Base-by-base conservation (phyloP, 2,888 invertebrate genomes). In the Drosophila anceps region DNA sequence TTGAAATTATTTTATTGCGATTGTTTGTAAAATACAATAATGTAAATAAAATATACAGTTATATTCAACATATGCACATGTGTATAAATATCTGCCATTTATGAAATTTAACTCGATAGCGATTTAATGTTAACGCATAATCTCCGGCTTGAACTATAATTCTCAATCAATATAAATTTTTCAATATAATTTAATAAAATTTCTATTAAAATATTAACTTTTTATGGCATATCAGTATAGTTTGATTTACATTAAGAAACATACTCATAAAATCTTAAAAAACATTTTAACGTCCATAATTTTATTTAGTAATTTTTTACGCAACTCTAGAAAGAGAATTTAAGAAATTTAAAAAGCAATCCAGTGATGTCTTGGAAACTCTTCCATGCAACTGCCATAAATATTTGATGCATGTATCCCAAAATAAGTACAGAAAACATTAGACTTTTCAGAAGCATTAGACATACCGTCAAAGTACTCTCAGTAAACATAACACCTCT, bases 1-100 rank as follows among this genome's bases (percentile, higher is more conserved):
- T 88, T 83, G 81, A 84, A 61, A 50, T 50, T 4, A 31, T 50
- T 31, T 50, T 12, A 31, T 4, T 18, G 29, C 18, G n/a, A 31
- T 31, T 50, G 48, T 50, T 18, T 50, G 18, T 31, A 31, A 50
- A 31, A 50, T 50, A 18, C 48, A 18, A 50, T 50, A 50, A 50
- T n/a, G n/a, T n/a, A 29, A 48, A 48, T 48, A 48, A 48, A n/a
- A n/a, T 50, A 9, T 29, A 12, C 29, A 29, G 3, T 50, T 18
- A 18, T 29, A 46, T 46, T 27, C 46, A 27, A 24, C 18, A 4
- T 24, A 4, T 27, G 15, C 4, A 46, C 8, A 20, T 44, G 1
- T 27, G 4, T 12, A 5, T n/a, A 10, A 9, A n/a, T 46, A 1
- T 9, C 6, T 35, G 29, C 0, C 29, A 48, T 18, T 48, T 29